Conservation (phyloP, 2,113 vertebrate species). For the Ictalurus punctatus region DNA sequence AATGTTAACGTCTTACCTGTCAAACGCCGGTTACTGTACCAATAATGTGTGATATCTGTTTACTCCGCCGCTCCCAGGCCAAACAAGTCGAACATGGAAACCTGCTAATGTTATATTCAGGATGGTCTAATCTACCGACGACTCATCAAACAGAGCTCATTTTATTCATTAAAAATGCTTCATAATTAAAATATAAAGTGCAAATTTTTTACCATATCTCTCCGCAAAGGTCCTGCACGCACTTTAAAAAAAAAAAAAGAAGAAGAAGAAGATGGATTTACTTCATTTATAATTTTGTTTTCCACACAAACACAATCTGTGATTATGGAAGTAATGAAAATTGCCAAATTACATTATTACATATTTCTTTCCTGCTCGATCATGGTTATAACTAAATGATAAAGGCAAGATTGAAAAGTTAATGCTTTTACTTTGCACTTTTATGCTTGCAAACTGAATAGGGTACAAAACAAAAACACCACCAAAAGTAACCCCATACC, state of each 20-base stretch:
- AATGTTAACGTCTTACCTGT: constrained; percentile 29
- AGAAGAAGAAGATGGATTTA: neutral
- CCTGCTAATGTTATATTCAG: neutral
- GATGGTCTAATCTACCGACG: neutral
- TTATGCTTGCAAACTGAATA: no score
- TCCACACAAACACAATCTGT: no score
- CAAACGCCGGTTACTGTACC: constrained; percentile 24
- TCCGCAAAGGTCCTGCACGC: neutral
- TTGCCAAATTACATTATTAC: no score
- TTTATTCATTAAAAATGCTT: neutral
- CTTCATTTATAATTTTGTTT: no score
- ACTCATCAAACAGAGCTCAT: neutral
- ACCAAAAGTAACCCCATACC: no score
- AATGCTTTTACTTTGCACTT: no score
- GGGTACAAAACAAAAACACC: no score
- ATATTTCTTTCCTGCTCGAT: no score
- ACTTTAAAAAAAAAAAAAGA: neutral
- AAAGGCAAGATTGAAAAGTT: no score
- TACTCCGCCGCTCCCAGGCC: constrained; percentile 21
- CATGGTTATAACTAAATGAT: no score
- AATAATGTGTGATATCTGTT: constrained; percentile 7
- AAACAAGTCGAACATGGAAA: constrained; percentile 39
- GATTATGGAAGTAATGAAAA: no score
- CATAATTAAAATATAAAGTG: neutral
- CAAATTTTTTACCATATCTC: neutral